Conservation (phyloP, 2,113 vertebrate genomes). For the Sinocyclocheilus anophthalmus region DNA sequence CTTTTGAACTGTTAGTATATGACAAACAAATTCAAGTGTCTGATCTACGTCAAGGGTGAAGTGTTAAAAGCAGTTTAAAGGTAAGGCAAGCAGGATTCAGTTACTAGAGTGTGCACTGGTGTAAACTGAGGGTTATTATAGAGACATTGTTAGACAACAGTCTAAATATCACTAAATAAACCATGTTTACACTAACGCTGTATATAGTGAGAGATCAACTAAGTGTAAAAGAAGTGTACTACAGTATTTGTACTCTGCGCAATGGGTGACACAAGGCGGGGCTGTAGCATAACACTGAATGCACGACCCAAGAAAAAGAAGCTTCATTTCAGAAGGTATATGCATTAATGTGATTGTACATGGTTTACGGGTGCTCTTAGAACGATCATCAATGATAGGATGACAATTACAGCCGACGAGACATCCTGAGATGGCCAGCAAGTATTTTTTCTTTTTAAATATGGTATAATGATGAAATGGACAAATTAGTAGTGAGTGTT, state of each 20-base stretch:
- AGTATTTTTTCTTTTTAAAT: slow-evolving; percentile 72
- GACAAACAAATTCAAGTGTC: no score
- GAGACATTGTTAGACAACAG: not conserved
- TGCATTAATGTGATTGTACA: slow-evolving; percentile 53
- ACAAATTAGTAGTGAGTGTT: no score
- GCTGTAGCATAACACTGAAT: not conserved
- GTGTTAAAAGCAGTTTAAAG: not conserved
- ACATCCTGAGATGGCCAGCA: slow-evolving; percentile 72
- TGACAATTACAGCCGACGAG: slow-evolving; percentile 65
- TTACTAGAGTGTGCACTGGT: not conserved
- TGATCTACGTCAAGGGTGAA: not conserved
- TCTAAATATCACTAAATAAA: not conserved
- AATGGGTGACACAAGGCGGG: not conserved
- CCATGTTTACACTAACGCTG: not conserved
- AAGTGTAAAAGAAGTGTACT: not conserved
- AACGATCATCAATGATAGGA: slow-evolving; percentile 61
- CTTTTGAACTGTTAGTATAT: no score
- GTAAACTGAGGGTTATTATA: not conserved
- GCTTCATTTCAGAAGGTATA: not conserved
- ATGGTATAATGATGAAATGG: slow-evolving; percentile 56
- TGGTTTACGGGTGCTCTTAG: slow-evolving; percentile 65
- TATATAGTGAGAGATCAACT: not conserved
- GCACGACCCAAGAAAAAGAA: not conserved
- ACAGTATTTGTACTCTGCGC: not conserved
- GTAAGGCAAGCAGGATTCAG: not conserved